Base-by-base conservation (phyloP, 92 coral and sea anemone genomes). In the Scolanthus callimorphus region DNA sequence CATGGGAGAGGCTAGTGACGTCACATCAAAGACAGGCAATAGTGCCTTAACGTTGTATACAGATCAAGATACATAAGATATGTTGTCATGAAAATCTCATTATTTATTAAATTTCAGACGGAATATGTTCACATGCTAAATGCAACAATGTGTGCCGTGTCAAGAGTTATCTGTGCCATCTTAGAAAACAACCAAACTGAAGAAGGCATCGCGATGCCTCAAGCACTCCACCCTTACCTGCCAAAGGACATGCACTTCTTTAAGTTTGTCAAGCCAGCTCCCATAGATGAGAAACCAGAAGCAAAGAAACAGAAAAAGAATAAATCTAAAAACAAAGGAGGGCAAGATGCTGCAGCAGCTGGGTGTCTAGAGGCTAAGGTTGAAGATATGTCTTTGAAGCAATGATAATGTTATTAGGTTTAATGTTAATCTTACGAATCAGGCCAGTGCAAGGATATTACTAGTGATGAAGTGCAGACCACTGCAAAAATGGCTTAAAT, bases 61-160 rank as follows among this genome's bases (percentile, higher is more conserved):
- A n/a, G n/a, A n/a, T n/a, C n/a, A n/a, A n/a, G n/a, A n/a, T n/a
- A n/a, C n/a, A n/a, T n/a, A n/a, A n/a, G n/a, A n/a, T n/a, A n/a
- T n/a, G n/a, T n/a, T n/a, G n/a, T n/a, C n/a, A 34, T 6, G 15
- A 15, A 34, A 34, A 34, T 15, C 41, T 34, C 41, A 15, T 34
- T 34, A 34, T 15, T 34, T 6, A 34, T 34, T 22, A 27, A 25
- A 11, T n/a, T n/a, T n/a, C n/a, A n/a, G n/a, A n/a, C n/a, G n/a
- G 94, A 89, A 52, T 89, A 77, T 44, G 94, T 91, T 39, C 99
- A 94, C 73, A 94, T 94, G 99, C 63, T 94, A 59, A 94, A 94
- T 62, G 91, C 95, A 29, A 94, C 99, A 10, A 94, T 94, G 99
- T 94, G 99, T 54, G 99, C 99, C 24, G 89, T 94, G 9, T 65